phyloP scores from a whole-genome alignment of 2,113 vertebrate genomes.

The Pterocles orientalis region DNA sequence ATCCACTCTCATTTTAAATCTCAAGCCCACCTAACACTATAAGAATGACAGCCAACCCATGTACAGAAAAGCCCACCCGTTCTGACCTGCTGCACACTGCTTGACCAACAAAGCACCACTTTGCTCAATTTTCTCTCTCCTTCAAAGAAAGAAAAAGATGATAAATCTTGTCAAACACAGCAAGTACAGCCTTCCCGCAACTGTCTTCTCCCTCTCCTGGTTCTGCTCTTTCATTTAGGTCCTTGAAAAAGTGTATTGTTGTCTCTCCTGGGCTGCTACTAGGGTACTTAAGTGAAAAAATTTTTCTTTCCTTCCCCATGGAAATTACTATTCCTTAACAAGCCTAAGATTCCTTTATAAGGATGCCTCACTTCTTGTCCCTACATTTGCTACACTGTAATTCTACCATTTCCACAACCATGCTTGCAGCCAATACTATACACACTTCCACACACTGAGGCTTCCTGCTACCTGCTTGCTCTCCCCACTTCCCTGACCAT shows the following conservation, averaged over 20 bases:
- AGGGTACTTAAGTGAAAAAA: not conserved
- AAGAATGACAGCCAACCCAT: not conserved
- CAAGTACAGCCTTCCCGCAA: not conserved
- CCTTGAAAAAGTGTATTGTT: not conserved
- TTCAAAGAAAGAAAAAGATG: not conserved
- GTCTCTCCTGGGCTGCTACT: not conserved
- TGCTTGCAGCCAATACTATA: not conserved
- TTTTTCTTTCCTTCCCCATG: not conserved
- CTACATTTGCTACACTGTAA: not conserved
- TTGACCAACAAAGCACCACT: not conserved
- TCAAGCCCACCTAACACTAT: not conserved
- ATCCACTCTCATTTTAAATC: not conserved
- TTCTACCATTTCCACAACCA: not conserved
- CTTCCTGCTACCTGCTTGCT: not conserved
- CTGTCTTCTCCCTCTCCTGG: not conserved
- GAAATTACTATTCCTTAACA: not conserved
- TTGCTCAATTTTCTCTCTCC: not conserved
- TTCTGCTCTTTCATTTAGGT: not conserved
- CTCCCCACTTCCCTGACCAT: not conserved
- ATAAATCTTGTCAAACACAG: not conserved
- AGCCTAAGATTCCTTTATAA: not conserved
- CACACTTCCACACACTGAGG: accelerated
- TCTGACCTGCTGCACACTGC: not conserved
- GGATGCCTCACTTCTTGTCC: not conserved
- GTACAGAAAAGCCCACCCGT: not conserved